Base-by-base conservation (phyloP, 2,113 vertebrate species). In the Cynocephalus volans region DNA sequence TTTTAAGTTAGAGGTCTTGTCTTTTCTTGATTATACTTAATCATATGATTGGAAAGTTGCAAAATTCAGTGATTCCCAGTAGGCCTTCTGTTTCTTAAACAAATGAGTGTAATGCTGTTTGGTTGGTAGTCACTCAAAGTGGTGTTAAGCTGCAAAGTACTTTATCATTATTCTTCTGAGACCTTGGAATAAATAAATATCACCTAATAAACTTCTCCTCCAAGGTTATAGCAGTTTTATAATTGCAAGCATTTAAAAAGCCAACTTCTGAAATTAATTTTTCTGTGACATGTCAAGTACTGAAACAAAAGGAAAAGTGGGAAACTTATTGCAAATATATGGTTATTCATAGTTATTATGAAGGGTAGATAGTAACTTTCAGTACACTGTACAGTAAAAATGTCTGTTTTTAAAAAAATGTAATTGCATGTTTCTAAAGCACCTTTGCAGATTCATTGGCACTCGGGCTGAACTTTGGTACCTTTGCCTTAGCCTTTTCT, bases 21-120 rank as follows among this genome's bases (percentile, higher is more conserved):
- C 56, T 97, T 97, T 96, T 96, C 90, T 93, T 94, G 96, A 97
- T 97, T 97, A 90, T 90, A 92, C 95, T 97, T 96, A 95, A 96
- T 97, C 95, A 96, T 90, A 75, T 56, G 92, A 97, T 96, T 96
- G 90, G 96, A 97, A 98, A 96, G 64, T 98, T 97, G 76, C 95
- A 96, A 96, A 97, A 98, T 96, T 60, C 81, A 94, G 93, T 92
- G 84, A 96, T 83, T 97, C 84, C 96, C 97, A 75, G 33, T 95
- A 90, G 80, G 33, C n/a, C 41, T 92, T 88, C 84, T 95, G 2
- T 96, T 96, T 97, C 95, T 96, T 95, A 75, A 97, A 69, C 79
- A 93, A 80, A 62, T 0, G 5, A 96, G 56, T 65, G 62, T 97
- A 95, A 90, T 92, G 45, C 52, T 93, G 4, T 95, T 87, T 92